These are phyloP conservation scores for Oryzias woworae DNA, from an alignment of 2,113 vertebrate genomes.

Conservation along the genomic window DNA sequence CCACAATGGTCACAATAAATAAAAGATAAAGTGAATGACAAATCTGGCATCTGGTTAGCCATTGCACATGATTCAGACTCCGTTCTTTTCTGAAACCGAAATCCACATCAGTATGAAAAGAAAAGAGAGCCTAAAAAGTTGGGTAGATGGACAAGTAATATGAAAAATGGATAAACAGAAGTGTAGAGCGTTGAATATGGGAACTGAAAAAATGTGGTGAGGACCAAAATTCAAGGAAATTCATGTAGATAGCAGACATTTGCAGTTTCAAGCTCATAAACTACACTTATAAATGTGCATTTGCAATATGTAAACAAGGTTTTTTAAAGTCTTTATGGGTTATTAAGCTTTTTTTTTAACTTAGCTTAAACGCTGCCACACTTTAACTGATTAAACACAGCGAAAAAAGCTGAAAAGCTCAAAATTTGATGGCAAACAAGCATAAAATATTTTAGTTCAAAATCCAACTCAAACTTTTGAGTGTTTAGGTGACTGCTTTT, in stretches of 20 bases:
- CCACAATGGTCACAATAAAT: background rate
- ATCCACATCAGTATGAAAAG: slow-evolving; percentile 15
- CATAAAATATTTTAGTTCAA: too few relatives aligned
- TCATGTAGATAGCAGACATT: slow-evolving; percentile 14
- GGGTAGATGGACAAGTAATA: slow-evolving; percentile 8
- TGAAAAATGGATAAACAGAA: background rate
- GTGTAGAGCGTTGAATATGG: background rate
- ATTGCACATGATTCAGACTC: slow-evolving; percentile 27
- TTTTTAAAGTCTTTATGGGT: slow-evolving; percentile 18
- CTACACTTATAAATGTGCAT: too few relatives aligned
- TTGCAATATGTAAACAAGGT: slow-evolving; percentile 13
- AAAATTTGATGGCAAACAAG: too few relatives aligned
- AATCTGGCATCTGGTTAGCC: slow-evolving; percentile 27
- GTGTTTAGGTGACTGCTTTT: too few relatives aligned
- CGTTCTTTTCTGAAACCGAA: slow-evolving; percentile 21
- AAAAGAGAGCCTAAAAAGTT: slow-evolving; percentile 13
- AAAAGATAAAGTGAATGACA: slow-evolving; percentile 21
- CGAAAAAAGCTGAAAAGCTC: too few relatives aligned
- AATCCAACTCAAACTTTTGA: too few relatives aligned
- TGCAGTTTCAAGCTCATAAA: slow-evolving; percentile 25
- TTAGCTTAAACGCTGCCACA: slow-evolving; percentile 11
- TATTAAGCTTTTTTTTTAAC: slow-evolving; percentile 18
- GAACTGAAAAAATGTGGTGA: background rate
- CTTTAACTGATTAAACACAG: slow-evolving; percentile 28
- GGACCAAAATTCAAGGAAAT: slow-evolving; percentile 28